These are phyloP conservation scores for Perithous albicinctus DNA, from an alignment of 2,888 invertebrate species.

Conservation along the genomic window DNA sequence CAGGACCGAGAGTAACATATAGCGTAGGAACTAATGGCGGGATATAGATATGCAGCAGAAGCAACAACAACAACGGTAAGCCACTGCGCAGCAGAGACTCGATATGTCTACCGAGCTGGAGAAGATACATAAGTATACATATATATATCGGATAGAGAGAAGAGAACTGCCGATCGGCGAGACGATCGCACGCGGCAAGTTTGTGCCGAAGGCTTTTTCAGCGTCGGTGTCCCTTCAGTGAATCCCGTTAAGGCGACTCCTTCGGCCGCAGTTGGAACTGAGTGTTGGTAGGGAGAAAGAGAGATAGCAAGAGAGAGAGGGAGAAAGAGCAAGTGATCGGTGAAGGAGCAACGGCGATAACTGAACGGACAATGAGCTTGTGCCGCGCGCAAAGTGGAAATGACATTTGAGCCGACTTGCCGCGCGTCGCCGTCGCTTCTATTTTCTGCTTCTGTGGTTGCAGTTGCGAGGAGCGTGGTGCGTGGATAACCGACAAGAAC, in stretches of 20 bases:
- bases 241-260: constrained; percentile 67
- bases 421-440: constrained; percentile 25
- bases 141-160: constrained; percentile 45
- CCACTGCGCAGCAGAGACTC: constrained; percentile 40
- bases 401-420: constrained; percentile 76
- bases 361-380: constrained; percentile 79
- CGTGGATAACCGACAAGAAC: constrained; percentile 45
- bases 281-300: constrained; percentile 67
- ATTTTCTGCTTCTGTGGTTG: constrained; percentile 48
- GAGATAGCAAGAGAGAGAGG: constrained; percentile 70
- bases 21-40: constrained; percentile 75
- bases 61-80: constrained; percentile 64
- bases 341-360: constrained; percentile 47
- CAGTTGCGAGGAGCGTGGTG: constrained; percentile 46
- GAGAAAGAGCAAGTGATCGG: constrained; percentile 51
- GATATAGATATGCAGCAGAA: constrained; percentile 74
- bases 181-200: constrained; percentile 59
- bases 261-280: constrained; percentile 65
- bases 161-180: constrained; percentile 52
- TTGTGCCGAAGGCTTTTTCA: constrained; percentile 78
- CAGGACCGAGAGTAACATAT: constrained; percentile 39
- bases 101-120: constrained; percentile 33
- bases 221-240: constrained; percentile 74
- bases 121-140: constrained; percentile 20
- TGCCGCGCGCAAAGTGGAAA: constrained; percentile 74